Conservation (phyloP, 2,113 vertebrate species). For the Passer domesticus region DNA sequence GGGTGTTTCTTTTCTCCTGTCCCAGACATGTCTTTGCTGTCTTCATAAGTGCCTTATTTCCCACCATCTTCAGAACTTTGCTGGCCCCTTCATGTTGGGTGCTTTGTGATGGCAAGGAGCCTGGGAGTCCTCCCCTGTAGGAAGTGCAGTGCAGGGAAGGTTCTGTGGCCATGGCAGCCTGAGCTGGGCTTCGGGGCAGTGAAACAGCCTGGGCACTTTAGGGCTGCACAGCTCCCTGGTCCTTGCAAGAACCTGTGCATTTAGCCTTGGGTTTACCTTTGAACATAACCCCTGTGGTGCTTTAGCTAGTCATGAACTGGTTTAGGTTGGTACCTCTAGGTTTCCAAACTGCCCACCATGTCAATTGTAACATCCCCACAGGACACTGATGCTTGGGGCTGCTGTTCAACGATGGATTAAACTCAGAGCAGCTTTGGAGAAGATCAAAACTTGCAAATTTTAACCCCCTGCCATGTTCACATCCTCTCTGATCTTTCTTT, state of each 20-base stretch:
- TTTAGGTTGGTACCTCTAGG: background rate
- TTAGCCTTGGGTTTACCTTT: background rate
- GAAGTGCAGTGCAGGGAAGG: rapidly evolving
- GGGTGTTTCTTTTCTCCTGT: background rate
- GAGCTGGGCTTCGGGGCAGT: background rate
- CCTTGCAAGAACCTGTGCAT: rapidly evolving
- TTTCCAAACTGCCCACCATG: background rate
- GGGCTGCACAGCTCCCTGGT: background rate
- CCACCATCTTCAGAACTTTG: background rate
- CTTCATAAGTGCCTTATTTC: background rate
- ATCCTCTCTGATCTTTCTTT: background rate
- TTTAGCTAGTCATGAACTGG: background rate
- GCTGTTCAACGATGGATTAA: background rate
- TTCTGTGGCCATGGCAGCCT: background rate
- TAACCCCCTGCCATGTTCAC: background rate
- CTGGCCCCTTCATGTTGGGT: rapidly evolving
- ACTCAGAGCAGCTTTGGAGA: background rate
- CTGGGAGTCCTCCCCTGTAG: no score
- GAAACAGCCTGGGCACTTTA: background rate
- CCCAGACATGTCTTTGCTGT: background rate
- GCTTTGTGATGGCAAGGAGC: background rate
- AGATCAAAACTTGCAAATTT: background rate
- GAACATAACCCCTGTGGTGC: background rate
- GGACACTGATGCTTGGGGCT: background rate
- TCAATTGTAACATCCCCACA: background rate